Evolutionary conservation across 2,113 vertebrate species (phyloP), one percentile per base, ranked within the genome.

Genomic region (Puntigrus tetrazona): DNA sequence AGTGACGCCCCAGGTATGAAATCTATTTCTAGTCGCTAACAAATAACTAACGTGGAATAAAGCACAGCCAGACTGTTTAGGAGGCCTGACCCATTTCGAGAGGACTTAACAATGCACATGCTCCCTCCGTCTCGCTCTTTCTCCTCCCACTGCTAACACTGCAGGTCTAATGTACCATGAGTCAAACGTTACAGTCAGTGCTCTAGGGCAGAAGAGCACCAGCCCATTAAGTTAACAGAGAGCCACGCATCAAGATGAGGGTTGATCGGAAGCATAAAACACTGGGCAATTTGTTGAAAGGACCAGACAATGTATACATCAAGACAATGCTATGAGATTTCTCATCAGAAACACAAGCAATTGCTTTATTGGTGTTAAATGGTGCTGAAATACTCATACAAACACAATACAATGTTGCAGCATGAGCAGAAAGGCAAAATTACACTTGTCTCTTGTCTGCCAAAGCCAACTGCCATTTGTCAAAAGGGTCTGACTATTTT

Each of bases 131-230:
- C 25, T 70, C 34, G 7, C 3, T 45, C 9, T 57, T 18, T 36
- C 31, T 65, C 41, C 77, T 80, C 77, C 27, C 38, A 41, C 31
- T 83, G 74, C 50, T 70, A 78, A 86, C 86, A 72, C 65, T 13
- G n/a, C 81, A 72, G 78, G 85, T 83, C 69, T 85, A 87, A 87
- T 85, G 81, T 83, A 85, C 47, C 72, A 87, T 83, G 88, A 84
- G 82, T 86, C 84, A 72, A 52, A 87, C 61, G 78, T 84, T 81
- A 83, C 43, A 45, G 72, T 59, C 70, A 38, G 63, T 41, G 81
- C 84, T 83, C 76, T 27, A 31, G 70, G 70, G 47, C 61, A 70
- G 36, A n/a, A 78, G 36, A 72, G 38, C 84, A 57, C 41, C 43
- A 27, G 72, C 82, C 82, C 65, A 86, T 45, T 81, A 79, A 67